Evolutionary conservation across 2,797 vertebrate genomes (phyloP).

Genomic region (Falco naumanni): DNA sequence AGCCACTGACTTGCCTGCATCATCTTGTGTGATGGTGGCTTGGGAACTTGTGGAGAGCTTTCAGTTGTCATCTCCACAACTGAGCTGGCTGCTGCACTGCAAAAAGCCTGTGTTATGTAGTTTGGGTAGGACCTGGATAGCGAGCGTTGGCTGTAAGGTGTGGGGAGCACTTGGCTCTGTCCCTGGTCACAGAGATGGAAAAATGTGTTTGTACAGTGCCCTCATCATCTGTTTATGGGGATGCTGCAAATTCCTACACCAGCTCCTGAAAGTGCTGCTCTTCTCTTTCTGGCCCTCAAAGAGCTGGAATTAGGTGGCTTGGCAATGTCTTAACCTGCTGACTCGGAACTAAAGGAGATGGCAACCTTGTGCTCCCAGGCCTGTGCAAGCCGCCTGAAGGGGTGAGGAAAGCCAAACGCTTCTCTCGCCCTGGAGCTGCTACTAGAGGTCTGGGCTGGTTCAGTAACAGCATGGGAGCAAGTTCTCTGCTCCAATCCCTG

Average conservation of each 20-base stretch:
- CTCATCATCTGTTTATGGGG: neutral
- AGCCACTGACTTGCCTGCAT: neutral
- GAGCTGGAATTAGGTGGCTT: neutral
- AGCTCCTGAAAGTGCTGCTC: neutral
- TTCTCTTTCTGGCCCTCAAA: neutral
- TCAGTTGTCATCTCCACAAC: neutral
- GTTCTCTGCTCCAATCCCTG: neutral
- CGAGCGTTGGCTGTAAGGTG: neutral
- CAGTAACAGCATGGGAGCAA: neutral
- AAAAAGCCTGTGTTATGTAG: neutral
- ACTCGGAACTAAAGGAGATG: neutral
- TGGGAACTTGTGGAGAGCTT: neutral
- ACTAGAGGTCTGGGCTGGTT: neutral
- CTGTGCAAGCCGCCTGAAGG: neutral
- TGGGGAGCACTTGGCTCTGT: neutral
- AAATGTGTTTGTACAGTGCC: neutral
- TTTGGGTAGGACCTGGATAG: neutral
- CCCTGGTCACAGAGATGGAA: neutral
- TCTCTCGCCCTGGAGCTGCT: neutral
- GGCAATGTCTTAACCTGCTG: neutral
- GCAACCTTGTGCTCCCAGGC: neutral
- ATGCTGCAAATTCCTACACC: neutral
- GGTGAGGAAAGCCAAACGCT: neutral
- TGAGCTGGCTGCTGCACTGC: rapidly evolving
- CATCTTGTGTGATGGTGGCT: neutral